A percentile compares a stretch with the other conserved stretches of the same genome.
phyloP scores from a whole-genome alignment of 2,113 vertebrate genomes.

The Gracilinanus agilis region DNA sequence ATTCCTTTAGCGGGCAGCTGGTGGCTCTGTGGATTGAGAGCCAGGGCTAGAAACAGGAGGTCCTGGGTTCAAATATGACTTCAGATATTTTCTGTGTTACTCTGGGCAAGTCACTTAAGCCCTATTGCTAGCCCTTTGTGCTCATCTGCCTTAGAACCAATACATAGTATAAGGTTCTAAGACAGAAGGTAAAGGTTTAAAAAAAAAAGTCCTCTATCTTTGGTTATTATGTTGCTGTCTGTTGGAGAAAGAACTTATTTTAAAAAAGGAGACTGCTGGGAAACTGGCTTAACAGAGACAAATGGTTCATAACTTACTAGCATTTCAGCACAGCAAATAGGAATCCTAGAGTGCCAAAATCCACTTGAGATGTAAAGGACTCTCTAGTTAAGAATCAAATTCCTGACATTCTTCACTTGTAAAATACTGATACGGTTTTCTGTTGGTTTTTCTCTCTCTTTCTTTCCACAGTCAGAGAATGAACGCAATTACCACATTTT shows the following conservation, averaged over 20 bases:
- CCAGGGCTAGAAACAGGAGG: no score
- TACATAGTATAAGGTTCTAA: no score
- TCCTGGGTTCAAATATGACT: no score
- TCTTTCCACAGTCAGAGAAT: conserved; percentile 91
- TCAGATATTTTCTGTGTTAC: no score
- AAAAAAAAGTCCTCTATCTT: no score
- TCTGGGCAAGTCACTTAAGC: no score
- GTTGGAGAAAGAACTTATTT: background rate
- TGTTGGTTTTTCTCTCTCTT: conserved; percentile 49
- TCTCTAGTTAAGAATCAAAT: background rate
- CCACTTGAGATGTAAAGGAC: background rate
- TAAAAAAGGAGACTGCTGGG: background rate
- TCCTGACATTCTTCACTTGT: background rate
- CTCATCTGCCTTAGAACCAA: no score
- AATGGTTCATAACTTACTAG: background rate
- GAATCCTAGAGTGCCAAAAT: background rate
- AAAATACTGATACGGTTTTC: background rate
- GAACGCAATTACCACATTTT: conserved; percentile 99
- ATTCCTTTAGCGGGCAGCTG: background rate
- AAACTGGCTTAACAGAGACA: background rate
- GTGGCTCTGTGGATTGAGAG: no score
- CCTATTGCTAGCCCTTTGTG: no score
- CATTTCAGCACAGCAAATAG: accelerated
- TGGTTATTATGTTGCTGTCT: background rate
- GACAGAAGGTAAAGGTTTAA: no score